Evolutionary conservation across 2,797 vertebrate genomes (phyloP).

Genomic region (Lerista edwardsae): DNA sequence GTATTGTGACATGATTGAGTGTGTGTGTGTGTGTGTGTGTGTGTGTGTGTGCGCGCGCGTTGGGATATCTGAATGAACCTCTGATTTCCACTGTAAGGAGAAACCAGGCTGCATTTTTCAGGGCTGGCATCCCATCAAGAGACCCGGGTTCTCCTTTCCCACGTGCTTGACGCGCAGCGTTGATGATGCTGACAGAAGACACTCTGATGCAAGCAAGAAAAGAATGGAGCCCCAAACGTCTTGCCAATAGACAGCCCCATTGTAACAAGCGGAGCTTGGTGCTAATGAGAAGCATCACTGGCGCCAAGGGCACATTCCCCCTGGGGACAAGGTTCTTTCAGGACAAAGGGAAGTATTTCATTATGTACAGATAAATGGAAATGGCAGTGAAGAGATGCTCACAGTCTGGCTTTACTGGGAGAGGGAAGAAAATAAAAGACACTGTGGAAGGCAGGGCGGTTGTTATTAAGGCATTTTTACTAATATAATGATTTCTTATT

Average conservation of each 20-base stretch:
- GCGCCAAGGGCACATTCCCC: slow-evolving; percentile 18
- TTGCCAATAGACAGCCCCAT: not conserved
- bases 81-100: slow-evolving; percentile 15
- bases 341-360: slow-evolving; percentile 60
- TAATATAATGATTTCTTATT: not conserved
- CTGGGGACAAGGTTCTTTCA: slow-evolving; percentile 53
- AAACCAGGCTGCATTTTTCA: slow-evolving; percentile 20
- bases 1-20: not conserved
- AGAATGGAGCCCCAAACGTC: not conserved
- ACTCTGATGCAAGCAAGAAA: not conserved
- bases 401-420: not conserved
- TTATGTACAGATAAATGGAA: slow-evolving; percentile 4
- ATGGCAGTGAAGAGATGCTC: not conserved
- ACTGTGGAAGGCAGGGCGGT: not conserved
- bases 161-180: slow-evolving; percentile 5
- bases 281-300: slow-evolving; percentile 40
- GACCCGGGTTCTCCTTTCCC: slow-evolving; percentile 40
- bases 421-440: not conserved
- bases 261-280: not conserved
- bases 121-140: not conserved
- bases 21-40: too few relatives aligned
- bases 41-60: too few relatives aligned
- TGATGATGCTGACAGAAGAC: slow-evolving; percentile 35
- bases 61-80: not conserved
- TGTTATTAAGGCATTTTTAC: not conserved